Evolutionary conservation across 2,888 invertebrate species (phyloP).

Genomic region (Conchocele bisecta): DNA sequence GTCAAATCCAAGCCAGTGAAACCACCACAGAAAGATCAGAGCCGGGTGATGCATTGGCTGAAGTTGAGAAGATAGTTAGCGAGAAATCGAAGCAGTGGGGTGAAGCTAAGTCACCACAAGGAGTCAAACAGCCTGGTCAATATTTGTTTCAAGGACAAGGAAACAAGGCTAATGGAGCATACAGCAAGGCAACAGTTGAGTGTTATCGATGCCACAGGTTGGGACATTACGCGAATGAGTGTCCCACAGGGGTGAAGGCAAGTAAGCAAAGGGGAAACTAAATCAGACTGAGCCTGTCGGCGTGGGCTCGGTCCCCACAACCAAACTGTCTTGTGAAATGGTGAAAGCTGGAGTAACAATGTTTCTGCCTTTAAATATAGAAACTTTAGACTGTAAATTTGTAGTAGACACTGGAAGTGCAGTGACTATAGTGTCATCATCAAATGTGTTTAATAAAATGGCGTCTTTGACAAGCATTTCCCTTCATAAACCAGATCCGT

Average conservation of each 20-base stretch:
- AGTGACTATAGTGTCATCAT: too few species aligned
- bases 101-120: too few species aligned
- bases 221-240: not conserved
- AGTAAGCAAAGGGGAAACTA: conserved; percentile 32
- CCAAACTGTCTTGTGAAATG: not conserved
- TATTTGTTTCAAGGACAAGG: too few species aligned
- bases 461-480: not conserved
- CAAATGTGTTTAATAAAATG: not conserved
- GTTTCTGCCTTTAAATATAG: not conserved
- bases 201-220: not conserved
- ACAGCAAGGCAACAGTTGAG: too few species aligned
- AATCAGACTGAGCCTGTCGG: conserved; percentile 36
- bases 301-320: conserved; percentile 37
- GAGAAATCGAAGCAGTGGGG: too few species aligned
- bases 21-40: too few species aligned
- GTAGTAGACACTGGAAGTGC: conserved; percentile 2
- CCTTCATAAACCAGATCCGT: not conserved
- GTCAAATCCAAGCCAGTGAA: too few species aligned
- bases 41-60: too few species aligned
- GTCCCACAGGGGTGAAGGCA: not conserved
- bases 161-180: too few species aligned
- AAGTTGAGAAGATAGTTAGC: too few species aligned
- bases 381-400: not conserved
- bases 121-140: too few species aligned
- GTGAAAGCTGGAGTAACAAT: not conserved